These are phyloP conservation scores for Agrochola lota DNA, from an alignment of 2,888 invertebrate genomes.

Conservation along the genomic window DNA sequence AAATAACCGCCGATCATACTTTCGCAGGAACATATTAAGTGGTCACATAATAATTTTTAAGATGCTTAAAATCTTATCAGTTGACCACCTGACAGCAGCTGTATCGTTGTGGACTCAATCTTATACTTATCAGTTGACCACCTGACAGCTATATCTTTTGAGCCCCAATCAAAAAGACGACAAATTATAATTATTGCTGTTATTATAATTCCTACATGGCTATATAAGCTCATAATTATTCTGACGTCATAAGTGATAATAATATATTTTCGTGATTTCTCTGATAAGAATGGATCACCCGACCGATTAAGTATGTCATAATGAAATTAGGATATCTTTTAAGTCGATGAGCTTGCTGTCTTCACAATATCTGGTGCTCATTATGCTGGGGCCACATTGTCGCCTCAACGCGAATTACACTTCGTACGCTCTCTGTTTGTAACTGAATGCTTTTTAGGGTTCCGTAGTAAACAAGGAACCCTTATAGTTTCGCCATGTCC, in stretches of 20 bases:
- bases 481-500: no score
- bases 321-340: slow-evolving; percentile 14
- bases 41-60: background rate
- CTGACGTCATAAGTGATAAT: slow-evolving; percentile 30
- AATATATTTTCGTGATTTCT: slow-evolving; percentile 24
- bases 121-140: background rate
- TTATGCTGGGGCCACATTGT: no score
- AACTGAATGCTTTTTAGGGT: no score
- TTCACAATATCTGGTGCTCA: slow-evolving; percentile 9
- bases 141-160: background rate
- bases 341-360: slow-evolving; percentile 12
- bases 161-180: background rate
- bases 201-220: background rate
- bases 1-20: background rate
- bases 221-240: slow-evolving; percentile 30
- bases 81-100: no score
- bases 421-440: no score
- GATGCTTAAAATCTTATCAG: slow-evolving; percentile 24
- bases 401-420: no score
- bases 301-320: slow-evolving; percentile 17
- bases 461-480: no score
- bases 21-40: slow-evolving; percentile 10
- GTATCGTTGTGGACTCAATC: background rate
- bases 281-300: slow-evolving; percentile 39
- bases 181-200: background rate